These are phyloP conservation scores for Ectemnius cavifrons DNA, from an alignment of 2,888 invertebrate species.

Conservation along the genomic window DNA sequence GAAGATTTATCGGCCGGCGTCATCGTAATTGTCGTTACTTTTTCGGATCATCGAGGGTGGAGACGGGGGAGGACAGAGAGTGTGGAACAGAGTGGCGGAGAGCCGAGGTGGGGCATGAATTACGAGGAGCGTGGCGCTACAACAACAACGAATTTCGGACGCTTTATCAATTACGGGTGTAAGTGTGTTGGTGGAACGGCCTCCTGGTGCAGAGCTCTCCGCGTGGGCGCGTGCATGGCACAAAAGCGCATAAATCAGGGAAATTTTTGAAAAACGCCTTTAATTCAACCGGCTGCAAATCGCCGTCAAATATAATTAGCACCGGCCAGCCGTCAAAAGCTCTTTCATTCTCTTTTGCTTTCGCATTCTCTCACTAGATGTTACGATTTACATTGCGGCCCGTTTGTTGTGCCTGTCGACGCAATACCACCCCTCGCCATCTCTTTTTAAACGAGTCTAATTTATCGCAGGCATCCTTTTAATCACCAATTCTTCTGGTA, in stretches of 20 bases:
- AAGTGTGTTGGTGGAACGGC: background rate
- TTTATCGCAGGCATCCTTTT: constrained; percentile 49
- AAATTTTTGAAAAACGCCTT: constrained; percentile 44
- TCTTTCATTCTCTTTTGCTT: background rate
- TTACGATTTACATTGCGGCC: constrained; percentile 16
- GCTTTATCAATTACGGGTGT: constrained; percentile 47
- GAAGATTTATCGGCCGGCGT: constrained; percentile 26
- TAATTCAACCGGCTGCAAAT: constrained; percentile 39
- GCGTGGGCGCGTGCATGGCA: background rate
- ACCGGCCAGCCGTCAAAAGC: constrained; percentile 5
- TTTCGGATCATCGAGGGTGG: constrained; percentile 43
- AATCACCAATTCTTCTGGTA: constrained; percentile 50
- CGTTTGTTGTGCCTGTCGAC: background rate
- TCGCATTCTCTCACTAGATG: constrained; percentile 6
- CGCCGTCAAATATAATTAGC: constrained; percentile 50
- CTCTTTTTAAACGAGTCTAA: constrained; percentile 7
- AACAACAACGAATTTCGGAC: constrained; percentile 44
- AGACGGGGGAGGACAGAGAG: too few relatives aligned
- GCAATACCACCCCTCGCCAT: background rate
- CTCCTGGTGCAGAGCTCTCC: background rate
- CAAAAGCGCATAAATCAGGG: constrained; percentile 41
- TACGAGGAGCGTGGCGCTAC: constrained; percentile 24
- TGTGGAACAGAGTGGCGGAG: background rate
- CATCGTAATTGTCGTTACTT: constrained; percentile 42
- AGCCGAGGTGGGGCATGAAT: constrained; percentile 19